Evolutionary conservation across 2,797 vertebrate species (phyloP).

Genomic region (Cercopithecus hamlyni): DNA sequence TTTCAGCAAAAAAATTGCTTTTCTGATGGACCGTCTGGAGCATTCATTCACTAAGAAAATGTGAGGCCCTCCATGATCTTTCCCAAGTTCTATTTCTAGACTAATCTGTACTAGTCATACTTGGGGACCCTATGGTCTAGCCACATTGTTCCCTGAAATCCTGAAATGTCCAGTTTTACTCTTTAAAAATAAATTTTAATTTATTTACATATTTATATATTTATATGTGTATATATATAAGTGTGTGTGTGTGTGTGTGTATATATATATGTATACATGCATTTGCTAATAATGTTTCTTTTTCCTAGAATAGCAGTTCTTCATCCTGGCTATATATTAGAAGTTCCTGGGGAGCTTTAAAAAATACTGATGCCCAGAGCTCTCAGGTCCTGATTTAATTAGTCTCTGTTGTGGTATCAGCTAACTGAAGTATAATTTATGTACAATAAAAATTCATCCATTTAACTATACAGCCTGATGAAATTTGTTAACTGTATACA

Average conservation of each 20-base stretch:
- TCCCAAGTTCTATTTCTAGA: slow-evolving; percentile 15
- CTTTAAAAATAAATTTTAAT: neutral
- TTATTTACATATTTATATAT: neutral
- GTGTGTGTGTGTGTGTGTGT: neutral
- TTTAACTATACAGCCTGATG: neutral
- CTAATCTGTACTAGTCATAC: neutral
- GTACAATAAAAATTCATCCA: neutral
- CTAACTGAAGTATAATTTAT: slow-evolving; percentile 15
- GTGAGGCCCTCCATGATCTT: neutral
- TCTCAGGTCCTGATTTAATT: slow-evolving; percentile 15
- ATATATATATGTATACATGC: neutral
- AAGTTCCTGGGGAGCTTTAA: slow-evolving; percentile 27
- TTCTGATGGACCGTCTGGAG: neutral
- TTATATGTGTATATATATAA: neutral
- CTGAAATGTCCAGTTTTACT: neutral
- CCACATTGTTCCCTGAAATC: neutral
- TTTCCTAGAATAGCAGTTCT: neutral
- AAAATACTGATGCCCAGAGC: neutral
- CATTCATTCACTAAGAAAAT: neutral
- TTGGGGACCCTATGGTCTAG: neutral
- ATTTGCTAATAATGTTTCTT: neutral
- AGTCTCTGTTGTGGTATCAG: neutral
- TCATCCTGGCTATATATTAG: neutral
- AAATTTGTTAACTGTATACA: neutral
- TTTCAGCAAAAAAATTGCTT: neutral